phyloP scores from a whole-genome alignment of 2,113 vertebrate genomes.

The Archilochus colubris region DNA sequence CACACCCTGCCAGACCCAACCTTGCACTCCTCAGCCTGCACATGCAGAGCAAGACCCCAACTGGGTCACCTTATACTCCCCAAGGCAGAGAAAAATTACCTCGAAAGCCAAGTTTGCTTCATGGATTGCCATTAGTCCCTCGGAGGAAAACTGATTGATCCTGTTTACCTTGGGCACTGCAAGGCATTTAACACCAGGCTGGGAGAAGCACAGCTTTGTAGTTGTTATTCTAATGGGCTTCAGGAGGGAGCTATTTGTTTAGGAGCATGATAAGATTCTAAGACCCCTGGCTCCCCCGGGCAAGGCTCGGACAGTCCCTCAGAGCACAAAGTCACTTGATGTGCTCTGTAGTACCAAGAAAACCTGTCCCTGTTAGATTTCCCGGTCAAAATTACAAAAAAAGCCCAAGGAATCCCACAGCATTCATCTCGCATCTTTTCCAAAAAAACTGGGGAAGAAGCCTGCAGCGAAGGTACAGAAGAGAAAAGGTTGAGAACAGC shows the following conservation, averaged over 20 bases:
- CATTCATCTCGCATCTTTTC: not conserved
- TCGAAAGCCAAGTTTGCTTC: conserved; percentile 9
- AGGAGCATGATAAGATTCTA: conserved; percentile 1
- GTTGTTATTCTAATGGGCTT: conserved; percentile 35
- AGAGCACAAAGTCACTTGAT: not conserved
- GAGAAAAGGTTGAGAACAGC: conserved; percentile 22
- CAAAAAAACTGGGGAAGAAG: conserved; percentile 5
- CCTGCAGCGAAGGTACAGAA: not conserved
- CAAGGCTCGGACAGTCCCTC: not conserved
- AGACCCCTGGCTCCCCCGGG: not conserved
- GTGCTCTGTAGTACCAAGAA: not conserved
- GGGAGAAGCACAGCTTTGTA: conserved; percentile 39
- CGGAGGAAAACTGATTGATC: conserved; percentile 29
- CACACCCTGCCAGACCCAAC: not conserved
- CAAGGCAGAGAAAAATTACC: conserved; percentile 21
- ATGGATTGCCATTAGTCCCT: not conserved
- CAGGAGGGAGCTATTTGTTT: conserved; percentile 33
- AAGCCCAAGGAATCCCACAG: not conserved
- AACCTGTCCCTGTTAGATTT: not conserved
- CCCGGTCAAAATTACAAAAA: not conserved
- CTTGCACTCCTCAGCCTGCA: not conserved
- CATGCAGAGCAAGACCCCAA: not conserved
- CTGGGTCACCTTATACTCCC: not conserved
- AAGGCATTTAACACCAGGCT: conserved; percentile 30
- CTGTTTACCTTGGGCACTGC: conserved; percentile 43